Evolutionary conservation across 2,888 invertebrate species (phyloP), one percentile per base, ranked within the genome.

Genomic region (Amphiduros pacificus): DNA sequence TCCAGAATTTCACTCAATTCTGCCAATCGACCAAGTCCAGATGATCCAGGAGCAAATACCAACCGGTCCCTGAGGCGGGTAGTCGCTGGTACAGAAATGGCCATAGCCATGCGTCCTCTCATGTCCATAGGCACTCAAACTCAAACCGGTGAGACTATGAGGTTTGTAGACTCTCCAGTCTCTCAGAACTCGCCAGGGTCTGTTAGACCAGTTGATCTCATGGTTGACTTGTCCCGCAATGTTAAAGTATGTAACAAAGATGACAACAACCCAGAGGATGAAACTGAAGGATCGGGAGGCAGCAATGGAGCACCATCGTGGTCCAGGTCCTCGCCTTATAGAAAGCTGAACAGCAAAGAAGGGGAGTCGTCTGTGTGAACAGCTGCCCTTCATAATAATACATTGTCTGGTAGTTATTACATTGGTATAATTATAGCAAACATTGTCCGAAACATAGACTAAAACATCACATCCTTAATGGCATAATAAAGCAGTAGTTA

Each of bases 1-100:
- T 63, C 63, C 1, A 28, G 41, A 22, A 49, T 50, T 22, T 66
- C 64, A 14, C 56, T 53, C 29, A 64, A 55, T 26, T 58, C 55
- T 20, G 36, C 41, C 6, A 24, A 55, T 20, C 32, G 48, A 40
- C 48, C 11, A 32, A 63, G 56, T 44, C 60, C 51, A 22, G 63
- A 57, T 48, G 60, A 55, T 31, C 9, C 22, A 53, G 31, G 17
- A 11, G 32, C 58, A 28, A 58, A 58, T 24, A 50, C 58, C 50
- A 58, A 26, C 28, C 48, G n/a, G 27, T 48, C 29, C 3, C 57
- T 11, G 48, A 44, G 20, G 6, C 31, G 22, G 29, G 48, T 2
- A 26, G 17, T 17, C n/a, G 3, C 51, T 17, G 28, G 17, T 6
- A 27, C 24, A 4, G 22, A 27, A 51, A 17, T 22, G 3, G 14